Base-by-base conservation (phyloP, 1,140 invertebrate genomes). In the Bombus impatiens region DNA sequence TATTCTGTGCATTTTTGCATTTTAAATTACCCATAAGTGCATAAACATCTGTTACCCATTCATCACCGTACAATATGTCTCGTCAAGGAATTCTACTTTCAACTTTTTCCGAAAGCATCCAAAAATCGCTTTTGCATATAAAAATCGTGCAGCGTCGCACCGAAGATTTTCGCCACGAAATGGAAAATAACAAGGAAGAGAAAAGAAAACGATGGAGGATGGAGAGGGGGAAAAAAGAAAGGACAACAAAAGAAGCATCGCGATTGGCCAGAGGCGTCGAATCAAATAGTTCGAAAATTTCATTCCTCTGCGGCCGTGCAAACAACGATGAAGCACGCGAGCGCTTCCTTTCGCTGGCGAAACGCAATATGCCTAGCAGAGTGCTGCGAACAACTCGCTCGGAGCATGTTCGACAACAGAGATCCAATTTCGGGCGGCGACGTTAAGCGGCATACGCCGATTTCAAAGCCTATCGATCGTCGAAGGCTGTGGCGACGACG, bases 401-500 rank as follows among this genome's bases (percentile, higher is more conserved):
- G 78, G n/a, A 80, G 82, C 79, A 68, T 42, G 62, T 42, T 40
- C 65, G 78, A 71, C 83, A 89, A 76, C 53, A 88, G 78, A 40
- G 65, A 57, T 68, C 35, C 72, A 82, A 88, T 85, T 86, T 70
- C 68, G 28, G 37, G 15, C 22, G 59, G 65, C 67, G 25, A 76
- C 78, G 68, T 88, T 68, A 71, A 79, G 76, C 74, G 78, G 67
- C 67, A 78, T 62, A 37, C 84, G 42, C 57, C 40, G 42, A 83
- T 88, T 88, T 86, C 80, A 67, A 72, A 76, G 70, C n/a, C 37
- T 47, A 82, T 89, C 84, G 82, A 86, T 89, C 87, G 59, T 2
- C 18, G 25, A 12, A 8, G 68, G 40, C 15, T 75, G 40, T 32
- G 18, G 22, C 35, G 40, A 76, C 53, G 28, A 86, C 79, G 44